Evolutionary conservation across 2,113 vertebrate species (phyloP).

Genomic region (Anolis carolinensis): DNA sequence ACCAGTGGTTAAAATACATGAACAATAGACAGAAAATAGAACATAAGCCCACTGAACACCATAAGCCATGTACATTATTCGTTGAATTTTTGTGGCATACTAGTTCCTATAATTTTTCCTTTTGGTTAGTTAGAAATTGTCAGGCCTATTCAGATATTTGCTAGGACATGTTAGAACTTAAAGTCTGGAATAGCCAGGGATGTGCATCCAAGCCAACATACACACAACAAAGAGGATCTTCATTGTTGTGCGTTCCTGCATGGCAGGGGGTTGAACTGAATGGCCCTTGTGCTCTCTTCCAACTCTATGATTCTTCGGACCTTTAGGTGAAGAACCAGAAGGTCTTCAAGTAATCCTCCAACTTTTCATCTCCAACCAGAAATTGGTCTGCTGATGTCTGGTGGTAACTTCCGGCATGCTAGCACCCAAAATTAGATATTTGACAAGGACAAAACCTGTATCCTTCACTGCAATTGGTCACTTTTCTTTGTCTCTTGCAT

Average conservation of each 20-base stretch:
- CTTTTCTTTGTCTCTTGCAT: background rate
- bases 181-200: background rate
- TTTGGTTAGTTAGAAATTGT: background rate
- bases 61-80: background rate
- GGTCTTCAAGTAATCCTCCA: background rate
- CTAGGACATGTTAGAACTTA: background rate
- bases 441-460: background rate
- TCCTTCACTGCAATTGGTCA: too few species aligned
- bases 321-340: too few species aligned
- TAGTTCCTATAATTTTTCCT: background rate
- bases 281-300: background rate
- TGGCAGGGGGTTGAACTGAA: too few species aligned
- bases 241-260: background rate
- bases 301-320: too few species aligned
- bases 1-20: background rate
- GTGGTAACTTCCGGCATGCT: too few species aligned
- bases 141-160: too few species aligned
- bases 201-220: background rate
- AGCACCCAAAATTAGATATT: too few species aligned
- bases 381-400: too few species aligned
- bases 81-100: background rate
- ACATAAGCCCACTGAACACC: background rate
- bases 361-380: background rate
- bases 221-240: background rate
- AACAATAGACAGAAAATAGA: background rate